Conservation (phyloP, 1,140 invertebrate species). For the Papilio glaucus region DNA sequence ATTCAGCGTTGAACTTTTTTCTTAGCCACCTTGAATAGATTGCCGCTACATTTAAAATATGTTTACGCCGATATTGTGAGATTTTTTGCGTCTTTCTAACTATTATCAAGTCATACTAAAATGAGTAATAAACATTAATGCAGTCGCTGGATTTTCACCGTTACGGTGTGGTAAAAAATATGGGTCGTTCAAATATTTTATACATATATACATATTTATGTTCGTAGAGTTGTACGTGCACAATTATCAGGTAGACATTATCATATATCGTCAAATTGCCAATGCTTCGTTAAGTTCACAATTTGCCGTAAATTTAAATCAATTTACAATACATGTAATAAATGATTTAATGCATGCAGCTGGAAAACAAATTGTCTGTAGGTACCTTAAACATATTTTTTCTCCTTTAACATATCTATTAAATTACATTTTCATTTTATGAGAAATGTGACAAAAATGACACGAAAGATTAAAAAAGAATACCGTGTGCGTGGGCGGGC, state of each 20-base stretch:
- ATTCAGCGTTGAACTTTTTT: constrained; percentile 27
- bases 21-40: constrained; percentile 23
- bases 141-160: not conserved
- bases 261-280: too few relatives aligned
- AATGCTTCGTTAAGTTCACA: too few relatives aligned
- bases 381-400: constrained; percentile 2
- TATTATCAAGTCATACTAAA: constrained; percentile 2
- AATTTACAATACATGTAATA: constrained; percentile 2
- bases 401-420: constrained; percentile 10
- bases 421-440: not conserved
- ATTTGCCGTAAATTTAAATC: too few relatives aligned
- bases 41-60: constrained; percentile 30
- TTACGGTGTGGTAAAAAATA: constrained; percentile 7
- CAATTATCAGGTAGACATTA: too few relatives aligned
- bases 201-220: too few relatives aligned
- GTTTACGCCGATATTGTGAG: constrained; percentile 35
- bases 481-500: too few relatives aligned
- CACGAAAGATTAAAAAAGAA: too few relatives aligned
- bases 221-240: too few relatives aligned
- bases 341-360: not conserved
- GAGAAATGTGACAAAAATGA: not conserved
- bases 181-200: not conserved
- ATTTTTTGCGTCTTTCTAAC: constrained; percentile 32
- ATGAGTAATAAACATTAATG: constrained; percentile 3
- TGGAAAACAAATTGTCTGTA: not conserved